Percentiles rank a stretch among this genome's conserved stretches.
Evolutionary conservation across 2,888 invertebrate species (phyloP).

Genomic region (Drosophila borealis): DNA sequence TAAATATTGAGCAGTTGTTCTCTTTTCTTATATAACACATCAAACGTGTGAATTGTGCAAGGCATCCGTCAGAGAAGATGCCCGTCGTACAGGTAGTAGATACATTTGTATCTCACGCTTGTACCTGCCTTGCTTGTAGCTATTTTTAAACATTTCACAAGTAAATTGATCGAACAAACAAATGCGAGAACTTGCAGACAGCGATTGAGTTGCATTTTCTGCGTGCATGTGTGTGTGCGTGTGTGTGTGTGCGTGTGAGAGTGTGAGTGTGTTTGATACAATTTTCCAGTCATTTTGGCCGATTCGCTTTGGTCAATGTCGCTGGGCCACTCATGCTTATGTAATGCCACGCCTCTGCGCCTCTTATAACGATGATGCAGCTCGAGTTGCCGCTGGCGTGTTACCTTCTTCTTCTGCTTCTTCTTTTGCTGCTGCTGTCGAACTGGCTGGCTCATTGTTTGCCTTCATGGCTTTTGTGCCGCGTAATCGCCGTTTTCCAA

Average conservation of each 20-base stretch:
- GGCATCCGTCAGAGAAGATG: constrained; percentile 22
- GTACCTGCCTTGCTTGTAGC: constrained; percentile 49
- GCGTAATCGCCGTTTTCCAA: constrained; percentile 79
- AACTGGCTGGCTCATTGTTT: constrained; percentile 62
- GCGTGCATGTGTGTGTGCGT: constrained; percentile 1
- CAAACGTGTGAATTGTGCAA: constrained; percentile 74
- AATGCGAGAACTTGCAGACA: constrained; percentile 57
- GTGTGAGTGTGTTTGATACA: constrained; percentile 52
- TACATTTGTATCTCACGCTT: constrained; percentile 70
- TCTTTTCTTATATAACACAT: constrained; percentile 30
- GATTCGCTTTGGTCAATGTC: constrained; percentile 66
- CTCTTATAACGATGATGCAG: constrained; percentile 58
- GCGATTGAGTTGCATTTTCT: constrained; percentile 59
- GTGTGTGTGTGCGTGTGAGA: not conserved
- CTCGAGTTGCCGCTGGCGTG: constrained; percentile 28
- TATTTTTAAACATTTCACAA: constrained; percentile 74
- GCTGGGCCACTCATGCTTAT: constrained; percentile 59
- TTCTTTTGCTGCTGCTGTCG: no score
- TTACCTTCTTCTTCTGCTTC: constrained; percentile 13
- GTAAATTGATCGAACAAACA: constrained; percentile 76
- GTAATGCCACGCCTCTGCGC: constrained; percentile 52
- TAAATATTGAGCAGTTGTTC: constrained; percentile 45
- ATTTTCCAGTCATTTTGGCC: constrained; percentile 70
- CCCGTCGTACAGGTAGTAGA: constrained; percentile 59
- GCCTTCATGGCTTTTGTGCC: constrained; percentile 72